These are phyloP conservation scores for Geothlypis trichas DNA, from an alignment of 2,113 vertebrate genomes.

Conservation along the genomic window DNA sequence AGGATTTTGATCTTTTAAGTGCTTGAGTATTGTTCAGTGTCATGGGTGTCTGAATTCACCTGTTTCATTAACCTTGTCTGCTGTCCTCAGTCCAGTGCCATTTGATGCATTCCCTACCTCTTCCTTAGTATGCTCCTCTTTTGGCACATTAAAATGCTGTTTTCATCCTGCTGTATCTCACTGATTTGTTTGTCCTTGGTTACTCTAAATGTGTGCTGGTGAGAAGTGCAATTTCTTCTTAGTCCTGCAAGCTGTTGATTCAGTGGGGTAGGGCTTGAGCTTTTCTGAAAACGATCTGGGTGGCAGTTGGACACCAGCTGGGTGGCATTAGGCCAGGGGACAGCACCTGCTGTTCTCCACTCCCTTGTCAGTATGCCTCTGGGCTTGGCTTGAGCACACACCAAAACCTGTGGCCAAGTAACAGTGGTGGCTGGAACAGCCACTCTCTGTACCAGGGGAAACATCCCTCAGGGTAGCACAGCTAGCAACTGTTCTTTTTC, in stretches of 20 bases:
- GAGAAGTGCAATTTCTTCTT: not conserved
- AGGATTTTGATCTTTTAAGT: not conserved
- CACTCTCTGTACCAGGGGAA: not conserved
- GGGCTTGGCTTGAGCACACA: not conserved
- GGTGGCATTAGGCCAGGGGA: constrained; percentile 52
- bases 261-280: constrained; percentile 37
- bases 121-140: not conserved
- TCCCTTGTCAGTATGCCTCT: constrained; percentile 46
- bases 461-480: not conserved
- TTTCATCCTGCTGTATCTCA: not conserved
- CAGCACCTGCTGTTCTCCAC: constrained; percentile 58
- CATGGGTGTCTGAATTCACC: not conserved
- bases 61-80: not conserved
- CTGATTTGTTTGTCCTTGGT: not conserved
- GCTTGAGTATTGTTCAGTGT: not conserved
- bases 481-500: constrained; percentile 4
- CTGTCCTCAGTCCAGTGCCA: not conserved
- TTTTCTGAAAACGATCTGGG: constrained; percentile 53
- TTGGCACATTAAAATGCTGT: not conserved
- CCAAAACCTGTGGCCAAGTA: not conserved
- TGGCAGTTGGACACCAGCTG: constrained; percentile 51
- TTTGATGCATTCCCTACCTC: not conserved
- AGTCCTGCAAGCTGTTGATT: constrained; percentile 11
- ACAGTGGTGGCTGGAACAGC: not conserved
- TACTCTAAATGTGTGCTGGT: not conserved